Evolutionary conservation across 1,140 invertebrate genomes (phyloP).

Genomic region (Apis cerana): DNA sequence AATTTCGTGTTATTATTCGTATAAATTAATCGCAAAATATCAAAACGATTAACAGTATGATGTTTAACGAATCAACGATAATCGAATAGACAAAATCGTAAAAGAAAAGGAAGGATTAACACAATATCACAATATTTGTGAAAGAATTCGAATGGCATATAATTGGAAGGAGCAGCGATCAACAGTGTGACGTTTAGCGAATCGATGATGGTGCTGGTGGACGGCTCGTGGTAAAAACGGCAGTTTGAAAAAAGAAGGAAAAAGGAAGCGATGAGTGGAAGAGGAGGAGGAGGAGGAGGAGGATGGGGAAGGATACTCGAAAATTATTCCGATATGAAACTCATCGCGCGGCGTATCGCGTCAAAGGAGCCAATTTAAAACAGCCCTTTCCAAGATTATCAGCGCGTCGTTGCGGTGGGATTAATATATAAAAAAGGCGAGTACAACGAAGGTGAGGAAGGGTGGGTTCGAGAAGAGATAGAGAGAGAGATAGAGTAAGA

Average conservation of each 20-base stretch:
- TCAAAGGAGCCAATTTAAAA: constrained; percentile 82
- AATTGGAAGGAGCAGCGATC: not conserved
- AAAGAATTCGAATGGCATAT: not conserved
- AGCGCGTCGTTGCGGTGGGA: constrained; percentile 67
- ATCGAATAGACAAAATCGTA: too few species aligned
- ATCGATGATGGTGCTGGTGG: constrained; percentile 5
- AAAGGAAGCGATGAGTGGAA: not conserved
- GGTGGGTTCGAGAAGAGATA: constrained; percentile 14
- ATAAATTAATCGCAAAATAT: too few species aligned
- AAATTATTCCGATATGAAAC: constrained; percentile 81
- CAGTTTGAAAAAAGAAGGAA: constrained; percentile 40
- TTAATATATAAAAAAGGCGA: constrained; percentile 61
- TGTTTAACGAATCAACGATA: too few species aligned
- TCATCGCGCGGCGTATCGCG: constrained; percentile 75
- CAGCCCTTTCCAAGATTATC: constrained; percentile 80
- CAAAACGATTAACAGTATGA: too few species aligned
- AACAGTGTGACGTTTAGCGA: constrained; percentile 32
- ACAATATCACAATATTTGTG: accelerated
- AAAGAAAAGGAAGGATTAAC: not conserved
- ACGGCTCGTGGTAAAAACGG: constrained; percentile 48
- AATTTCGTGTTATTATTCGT: too few species aligned
- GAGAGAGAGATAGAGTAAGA: not conserved
- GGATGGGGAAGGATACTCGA: constrained; percentile 55
- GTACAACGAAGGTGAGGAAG: constrained; percentile 1
- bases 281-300: not conserved